A percentile compares a stretch with the other conserved stretches of the same genome.
Conservation (phyloP, 2,888 invertebrate genomes). For the Neoscelio sp. region DNA sequence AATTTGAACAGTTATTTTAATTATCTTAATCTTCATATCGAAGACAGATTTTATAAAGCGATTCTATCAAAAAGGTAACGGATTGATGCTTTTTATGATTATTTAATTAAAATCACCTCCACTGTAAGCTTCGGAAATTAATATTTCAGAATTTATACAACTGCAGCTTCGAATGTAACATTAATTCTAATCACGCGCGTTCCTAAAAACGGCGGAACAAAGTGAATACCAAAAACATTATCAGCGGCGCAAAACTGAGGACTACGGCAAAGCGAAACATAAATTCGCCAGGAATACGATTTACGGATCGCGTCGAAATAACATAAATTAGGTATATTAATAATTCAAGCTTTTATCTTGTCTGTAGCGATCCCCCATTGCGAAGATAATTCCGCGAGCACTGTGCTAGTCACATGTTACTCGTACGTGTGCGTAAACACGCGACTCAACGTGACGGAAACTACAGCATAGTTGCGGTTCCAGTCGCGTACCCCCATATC, state of each 20-base stretch:
- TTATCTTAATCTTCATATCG: too few species aligned
- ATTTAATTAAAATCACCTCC: too few species aligned
- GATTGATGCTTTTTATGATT: too few species aligned
- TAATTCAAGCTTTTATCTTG: slow-evolving; percentile 78
- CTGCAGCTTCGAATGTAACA: slow-evolving; percentile 5
- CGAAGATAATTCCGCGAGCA: slow-evolving; percentile 72
- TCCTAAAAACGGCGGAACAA: background rate
- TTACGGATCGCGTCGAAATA: slow-evolving; percentile 66
- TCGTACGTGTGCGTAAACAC: slow-evolving; percentile 61
- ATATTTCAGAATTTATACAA: too few species aligned
- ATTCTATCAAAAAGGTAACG: too few species aligned
- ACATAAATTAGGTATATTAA: slow-evolving; percentile 75
- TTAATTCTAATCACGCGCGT: slow-evolving; percentile 28
- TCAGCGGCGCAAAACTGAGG: slow-evolving; percentile 23
- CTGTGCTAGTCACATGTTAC: slow-evolving; percentile 38
- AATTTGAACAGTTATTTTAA: too few species aligned
- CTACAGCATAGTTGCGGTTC: slow-evolving; percentile 74
- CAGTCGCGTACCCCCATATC: slow-evolving; percentile 72
- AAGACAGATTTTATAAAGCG: too few species aligned
- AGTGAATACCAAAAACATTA: slow-evolving; percentile 22
- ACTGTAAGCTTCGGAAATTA: too few species aligned
- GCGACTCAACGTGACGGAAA: slow-evolving; percentile 74
- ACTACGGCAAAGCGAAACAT: slow-evolving; percentile 23
- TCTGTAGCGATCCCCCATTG: slow-evolving; percentile 68
- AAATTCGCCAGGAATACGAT: slow-evolving; percentile 39